Conservation (phyloP, 2,888 invertebrate species). For the Agonopterix alstromeriana region DNA sequence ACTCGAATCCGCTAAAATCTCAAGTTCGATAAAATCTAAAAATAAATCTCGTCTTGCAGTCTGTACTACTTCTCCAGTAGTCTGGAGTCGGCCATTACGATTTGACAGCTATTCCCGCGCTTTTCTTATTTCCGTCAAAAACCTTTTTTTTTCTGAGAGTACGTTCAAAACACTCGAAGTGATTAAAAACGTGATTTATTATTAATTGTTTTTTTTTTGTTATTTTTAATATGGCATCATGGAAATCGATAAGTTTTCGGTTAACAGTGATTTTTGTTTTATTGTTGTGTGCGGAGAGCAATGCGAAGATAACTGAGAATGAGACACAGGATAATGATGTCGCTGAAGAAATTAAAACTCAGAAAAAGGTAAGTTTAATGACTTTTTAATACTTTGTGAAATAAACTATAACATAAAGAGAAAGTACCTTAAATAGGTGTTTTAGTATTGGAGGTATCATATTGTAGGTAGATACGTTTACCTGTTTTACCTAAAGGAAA, state of each 20-base stretch:
- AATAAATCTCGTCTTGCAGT: conserved; percentile 43
- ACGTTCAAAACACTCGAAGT: no score
- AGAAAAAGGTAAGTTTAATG: not conserved
- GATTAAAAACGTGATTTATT: no score
- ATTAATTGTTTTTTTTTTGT: no score
- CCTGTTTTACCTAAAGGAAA: no score
- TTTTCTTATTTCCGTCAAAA: conserved; percentile 5
- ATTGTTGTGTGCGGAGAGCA: conserved; percentile 28
- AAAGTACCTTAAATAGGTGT: no score
- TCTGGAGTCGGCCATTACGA: conserved; percentile 33
- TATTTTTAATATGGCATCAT: not conserved
- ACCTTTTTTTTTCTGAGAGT: no score
- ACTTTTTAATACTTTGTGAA: no score
- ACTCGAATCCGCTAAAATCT: conserved; percentile 19
- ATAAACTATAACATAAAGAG: no score
- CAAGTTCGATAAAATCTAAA: conserved; percentile 40
- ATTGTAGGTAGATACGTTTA: no score
- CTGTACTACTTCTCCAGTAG: conserved; percentile 39
- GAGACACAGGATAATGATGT: conserved; percentile 19
- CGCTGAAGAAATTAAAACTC: not conserved
- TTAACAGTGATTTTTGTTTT: conserved; percentile 30
- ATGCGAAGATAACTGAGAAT: conserved; percentile 32
- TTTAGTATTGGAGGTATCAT: no score
- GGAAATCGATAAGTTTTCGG: conserved; percentile 12
- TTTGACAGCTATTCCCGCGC: conserved; percentile 27